These are phyloP conservation scores for Odontothrips loti DNA, from an alignment of 2,888 invertebrate species.

Conservation along the genomic window DNA sequence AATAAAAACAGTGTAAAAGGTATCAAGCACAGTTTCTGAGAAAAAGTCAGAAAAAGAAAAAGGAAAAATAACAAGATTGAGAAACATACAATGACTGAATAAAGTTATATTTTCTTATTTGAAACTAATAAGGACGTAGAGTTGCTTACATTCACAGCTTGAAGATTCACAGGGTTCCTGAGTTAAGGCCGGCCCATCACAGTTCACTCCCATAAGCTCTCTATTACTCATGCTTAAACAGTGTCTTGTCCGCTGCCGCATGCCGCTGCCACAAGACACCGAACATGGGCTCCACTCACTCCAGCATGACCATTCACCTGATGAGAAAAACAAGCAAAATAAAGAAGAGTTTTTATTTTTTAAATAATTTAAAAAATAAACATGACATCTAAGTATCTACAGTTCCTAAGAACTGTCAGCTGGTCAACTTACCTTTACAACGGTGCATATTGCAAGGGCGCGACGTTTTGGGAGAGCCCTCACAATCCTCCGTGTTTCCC, in stretches of 20 bases:
- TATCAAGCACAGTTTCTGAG: neutral
- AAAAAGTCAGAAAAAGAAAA: neutral
- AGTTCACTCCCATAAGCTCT: constrained; percentile 44
- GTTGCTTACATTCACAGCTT: constrained; percentile 61
- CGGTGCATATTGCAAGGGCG: constrained; percentile 69
- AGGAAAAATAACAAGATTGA: constrained; percentile 16
- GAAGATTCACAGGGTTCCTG: constrained; percentile 65
- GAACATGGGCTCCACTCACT: constrained; percentile 78
- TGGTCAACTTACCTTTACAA: constrained; percentile 55
- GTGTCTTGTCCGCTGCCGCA: constrained; percentile 61
- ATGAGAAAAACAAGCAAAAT: constrained; percentile 32
- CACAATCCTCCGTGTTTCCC: constrained; percentile 46
- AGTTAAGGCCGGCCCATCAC: constrained; percentile 60
- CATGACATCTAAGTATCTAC: too few relatives aligned
- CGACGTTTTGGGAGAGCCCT: constrained; percentile 56
- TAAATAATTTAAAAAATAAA: too few relatives aligned
- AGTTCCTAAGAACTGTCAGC: too few relatives aligned
- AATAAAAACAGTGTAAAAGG: neutral
- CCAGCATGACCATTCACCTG: constrained; percentile 81
- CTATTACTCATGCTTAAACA: constrained; percentile 50
- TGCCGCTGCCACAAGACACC: constrained; percentile 67
- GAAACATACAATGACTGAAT: neutral
- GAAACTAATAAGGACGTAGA: too few relatives aligned
- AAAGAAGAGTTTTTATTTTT: constrained; percentile 29
- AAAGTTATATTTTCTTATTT: neutral